Percentiles rank a stretch among this genome's conserved stretches.
Evolutionary conservation across 2,888 invertebrate species (phyloP).

Genomic region (Volucella inflata): DNA sequence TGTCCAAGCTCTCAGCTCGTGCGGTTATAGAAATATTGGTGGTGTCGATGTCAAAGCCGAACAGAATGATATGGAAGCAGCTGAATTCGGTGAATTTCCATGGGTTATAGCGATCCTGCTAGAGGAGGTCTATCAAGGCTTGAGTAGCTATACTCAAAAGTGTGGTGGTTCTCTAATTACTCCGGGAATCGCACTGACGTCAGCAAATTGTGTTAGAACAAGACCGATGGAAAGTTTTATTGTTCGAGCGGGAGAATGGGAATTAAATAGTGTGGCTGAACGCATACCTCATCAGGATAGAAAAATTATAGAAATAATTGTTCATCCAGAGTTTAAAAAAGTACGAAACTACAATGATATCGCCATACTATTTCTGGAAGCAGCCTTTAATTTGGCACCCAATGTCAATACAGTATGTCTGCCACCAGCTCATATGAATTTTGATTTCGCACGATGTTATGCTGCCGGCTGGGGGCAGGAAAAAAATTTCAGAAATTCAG

Average conservation of each 20-base stretch:
- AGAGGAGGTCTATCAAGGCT: too few species aligned
- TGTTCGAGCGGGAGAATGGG: slow-evolving; percentile 94
- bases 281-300: slow-evolving; percentile 89
- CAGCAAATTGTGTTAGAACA: too few species aligned
- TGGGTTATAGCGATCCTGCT: too few species aligned
- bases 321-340: slow-evolving; percentile 87
- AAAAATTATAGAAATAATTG: slow-evolving; percentile 85
- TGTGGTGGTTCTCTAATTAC: too few species aligned
- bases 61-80: too few species aligned
- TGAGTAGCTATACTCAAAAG: too few species aligned
- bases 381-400: slow-evolving; percentile 86
- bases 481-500: slow-evolving; percentile 85
- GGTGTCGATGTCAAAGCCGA: too few species aligned
- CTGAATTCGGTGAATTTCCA: too few species aligned
- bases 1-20: too few species aligned
- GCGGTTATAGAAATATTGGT: too few species aligned
- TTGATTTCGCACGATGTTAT: slow-evolving; percentile 79
- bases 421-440: slow-evolving; percentile 84
- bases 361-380: slow-evolving; percentile 88
- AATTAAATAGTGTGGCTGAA: slow-evolving; percentile 89
- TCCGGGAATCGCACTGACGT: too few species aligned
- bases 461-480: slow-evolving; percentile 83
- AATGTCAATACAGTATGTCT: slow-evolving; percentile 90
- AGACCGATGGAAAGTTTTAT: too few species aligned
- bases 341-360: slow-evolving; percentile 89